Evolutionary conservation across 2,888 invertebrate species (phyloP).

Genomic region (Cantharis rufa): DNA sequence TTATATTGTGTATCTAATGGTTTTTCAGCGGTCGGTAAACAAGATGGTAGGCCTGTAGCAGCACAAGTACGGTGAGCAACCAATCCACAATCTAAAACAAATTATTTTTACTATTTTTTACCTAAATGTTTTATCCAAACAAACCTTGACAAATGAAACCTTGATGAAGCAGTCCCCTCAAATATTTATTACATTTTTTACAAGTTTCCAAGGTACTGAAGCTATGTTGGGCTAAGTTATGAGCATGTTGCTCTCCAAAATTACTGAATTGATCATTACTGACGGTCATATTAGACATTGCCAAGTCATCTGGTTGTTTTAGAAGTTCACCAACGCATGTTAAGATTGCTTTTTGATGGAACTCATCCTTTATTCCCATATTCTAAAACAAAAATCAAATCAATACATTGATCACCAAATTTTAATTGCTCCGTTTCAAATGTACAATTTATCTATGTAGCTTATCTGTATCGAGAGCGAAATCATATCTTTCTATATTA

Average conservation of each 20-base stretch:
- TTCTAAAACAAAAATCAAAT: slow-evolving; percentile 58
- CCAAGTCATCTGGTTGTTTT: slow-evolving; percentile 47
- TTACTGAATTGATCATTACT: slow-evolving; percentile 37
- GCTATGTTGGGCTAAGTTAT: slow-evolving; percentile 65
- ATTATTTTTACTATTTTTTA: background rate
- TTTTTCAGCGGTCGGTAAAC: slow-evolving; percentile 54
- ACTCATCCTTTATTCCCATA: slow-evolving; percentile 76
- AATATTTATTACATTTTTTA: slow-evolving; percentile 73
- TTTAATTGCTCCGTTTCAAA: background rate
- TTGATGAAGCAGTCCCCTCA: slow-evolving; percentile 71
- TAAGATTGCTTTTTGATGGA: slow-evolving; percentile 71
- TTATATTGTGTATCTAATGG: slow-evolving; percentile 41
- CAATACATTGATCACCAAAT: background rate
- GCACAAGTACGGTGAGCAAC: slow-evolving; percentile 73
- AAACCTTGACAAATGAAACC: slow-evolving; percentile 71
- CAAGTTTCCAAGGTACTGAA: slow-evolving; percentile 71
- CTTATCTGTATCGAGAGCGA: background rate
- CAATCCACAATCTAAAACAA: slow-evolving; percentile 65
- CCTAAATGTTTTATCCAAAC: slow-evolving; percentile 25
- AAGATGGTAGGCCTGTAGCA: slow-evolving; percentile 65
- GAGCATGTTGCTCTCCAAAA: slow-evolving; percentile 41
- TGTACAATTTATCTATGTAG: background rate
- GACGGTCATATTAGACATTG: slow-evolving; percentile 24
- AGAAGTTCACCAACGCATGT: slow-evolving; percentile 70
- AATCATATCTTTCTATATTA: background rate